Base-by-base conservation (phyloP, 2,888 invertebrate genomes). In the Dexiosoma caninum region DNA sequence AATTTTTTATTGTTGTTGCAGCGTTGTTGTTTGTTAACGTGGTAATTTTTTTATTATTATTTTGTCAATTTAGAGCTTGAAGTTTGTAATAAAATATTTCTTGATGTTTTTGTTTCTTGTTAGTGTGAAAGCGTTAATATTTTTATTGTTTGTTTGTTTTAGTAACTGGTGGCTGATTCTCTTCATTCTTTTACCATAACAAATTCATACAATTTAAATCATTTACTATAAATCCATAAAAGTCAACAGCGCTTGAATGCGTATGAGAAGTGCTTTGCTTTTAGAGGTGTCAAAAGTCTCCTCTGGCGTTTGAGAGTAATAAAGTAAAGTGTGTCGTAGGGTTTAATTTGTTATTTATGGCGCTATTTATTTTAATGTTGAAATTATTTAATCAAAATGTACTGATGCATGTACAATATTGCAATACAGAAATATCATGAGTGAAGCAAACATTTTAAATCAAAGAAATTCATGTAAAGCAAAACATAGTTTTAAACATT, bases 261-360 rank as follows among this genome's bases (percentile, higher is more conserved):
- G 27, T 64, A 16, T 49, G 62, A 23, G 32, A 23, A 32, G 44
- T 37, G 57, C 23, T 46, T 59, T 55, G 16, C 40, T 62, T 55
- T 51, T 40, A 66, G 64, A 83, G 77, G 76, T 81, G 78, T 81
- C 66, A 72, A n/a, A n/a, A 78, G 60, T 78, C 70, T 69, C 70
- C 64, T 69, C 55, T 37, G 70, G 75, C 72, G 71, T 64, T 74
- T 66, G 55, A 62, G 66, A 62, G 60, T 67, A 69, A 76, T 80
- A 80, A 81, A 81, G 49, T 67, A 81, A 67, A 81, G 85, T 85
- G 86, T 85, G 86, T 84, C 85, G 84, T 84, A 76, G 78, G 84
- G 84, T 84, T 86, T 87, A 85, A 86, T 86, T 86, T 84, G 79
- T 82, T 85, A 85, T 87, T 86, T 86, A 86, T 85, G 86, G n/a